Evolutionary conservation across 1,140 invertebrate species (phyloP).

Genomic region (Pseudoatta argentina): DNA sequence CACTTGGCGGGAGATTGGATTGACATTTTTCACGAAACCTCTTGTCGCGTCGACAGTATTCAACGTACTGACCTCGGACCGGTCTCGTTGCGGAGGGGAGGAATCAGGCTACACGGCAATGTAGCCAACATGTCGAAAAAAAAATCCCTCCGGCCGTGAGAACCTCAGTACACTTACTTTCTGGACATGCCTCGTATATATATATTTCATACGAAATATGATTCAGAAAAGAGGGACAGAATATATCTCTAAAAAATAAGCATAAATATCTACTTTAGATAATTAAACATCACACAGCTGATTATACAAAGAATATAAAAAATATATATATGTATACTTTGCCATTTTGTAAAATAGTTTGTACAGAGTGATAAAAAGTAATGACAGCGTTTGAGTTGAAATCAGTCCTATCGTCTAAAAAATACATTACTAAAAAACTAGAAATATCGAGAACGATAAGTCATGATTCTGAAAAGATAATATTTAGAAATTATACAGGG

Average conservation of each 20-base stretch:
- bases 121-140: no score
- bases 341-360: slow-evolving; percentile 36
- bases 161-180: no score
- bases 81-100: no score
- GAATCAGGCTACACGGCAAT: no score
- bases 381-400: not conserved
- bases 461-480: not conserved
- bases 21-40: no score
- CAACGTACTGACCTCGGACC: no score
- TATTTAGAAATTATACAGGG: slow-evolving; percentile 24
- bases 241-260: not conserved
- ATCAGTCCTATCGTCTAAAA: slow-evolving; percentile 4
- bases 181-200: no score
- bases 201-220: slow-evolving; percentile 64
- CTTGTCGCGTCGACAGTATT: no score
- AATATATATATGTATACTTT: slow-evolving; percentile 57
- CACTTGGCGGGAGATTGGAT: no score
- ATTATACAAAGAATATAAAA: slow-evolving; percentile 59
- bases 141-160: no score
- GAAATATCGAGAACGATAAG: not conserved
- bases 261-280: slow-evolving; percentile 18
- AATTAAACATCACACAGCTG: slow-evolving; percentile 40
- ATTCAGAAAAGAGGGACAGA: not conserved
- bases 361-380: slow-evolving; percentile 41
- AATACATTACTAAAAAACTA: slow-evolving; percentile 5